Evolutionary conservation across 2,797 vertebrate genomes (phyloP), one percentile per base, ranked within the genome.

Genomic region (Peromyscus eremicus): DNA sequence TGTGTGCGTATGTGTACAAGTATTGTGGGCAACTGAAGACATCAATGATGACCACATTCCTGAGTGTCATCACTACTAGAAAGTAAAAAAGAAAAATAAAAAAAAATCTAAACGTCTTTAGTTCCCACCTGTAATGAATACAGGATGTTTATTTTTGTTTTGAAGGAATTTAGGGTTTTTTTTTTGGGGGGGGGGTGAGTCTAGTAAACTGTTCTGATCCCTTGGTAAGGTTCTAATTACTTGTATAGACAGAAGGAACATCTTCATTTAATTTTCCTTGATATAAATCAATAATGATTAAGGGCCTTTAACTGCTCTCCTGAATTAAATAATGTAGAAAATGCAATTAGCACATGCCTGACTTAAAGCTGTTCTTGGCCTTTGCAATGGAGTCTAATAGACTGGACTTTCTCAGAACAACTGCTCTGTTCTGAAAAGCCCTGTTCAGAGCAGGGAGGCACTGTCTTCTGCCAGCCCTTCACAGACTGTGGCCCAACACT

Each of bases 261-360:
- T 62, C 57, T 97, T 96, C 76, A 91, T 62, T 90, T 89, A 73
- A 86, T 64, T 97, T 88, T 70, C 96, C 2, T 34, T 89, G 21
- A 79, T 71, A 70, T 12, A 92, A 60, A 84, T 43, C 71, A 95
- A 64, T 82, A 97, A 83, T 73, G 89, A 94, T 77, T 89, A 75
- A 85, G 27, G 49, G n/a, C 52, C 95, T 32, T 92, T 71, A 90
- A 57, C 34, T 94, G 40, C 46, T 95, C 76, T 83, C 89, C 68
- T 89, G 82, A 86, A 86, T 79, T 94, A 89, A 66, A 68, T 55
- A 95, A 93, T 40, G 32, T 64, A 49, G 46, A 91, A 55, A 91
- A 79, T 91, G 66, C 83, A 94, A 86, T 93, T 92, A 86, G 11
- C 46, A 66, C 57, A 37, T 62, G 7, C 62, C 16, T 96, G 66